Conservation (phyloP, 2,888 invertebrate species). For the Orthosia gracilis region DNA sequence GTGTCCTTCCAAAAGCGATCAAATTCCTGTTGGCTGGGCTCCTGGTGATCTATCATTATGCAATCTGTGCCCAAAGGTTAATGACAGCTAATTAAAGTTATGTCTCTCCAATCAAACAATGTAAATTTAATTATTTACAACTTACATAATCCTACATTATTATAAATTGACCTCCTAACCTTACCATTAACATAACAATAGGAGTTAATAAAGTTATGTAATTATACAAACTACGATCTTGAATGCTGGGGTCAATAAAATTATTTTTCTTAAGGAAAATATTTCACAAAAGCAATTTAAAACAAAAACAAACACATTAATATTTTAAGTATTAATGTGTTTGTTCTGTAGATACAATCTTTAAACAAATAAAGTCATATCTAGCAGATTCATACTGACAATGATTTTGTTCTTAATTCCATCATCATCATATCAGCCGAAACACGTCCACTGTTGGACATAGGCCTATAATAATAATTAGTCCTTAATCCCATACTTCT, state of each 20-base stretch:
- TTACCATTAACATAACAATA: conserved; percentile 19
- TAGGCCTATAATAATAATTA: no score
- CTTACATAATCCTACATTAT: conserved; percentile 22
- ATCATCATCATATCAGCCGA: no score
- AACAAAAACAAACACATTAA: background rate
- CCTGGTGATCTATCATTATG: background rate
- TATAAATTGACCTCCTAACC: conserved; percentile 1
- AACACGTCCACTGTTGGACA: no score
- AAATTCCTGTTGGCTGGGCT: no score
- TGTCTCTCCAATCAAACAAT: conserved; percentile 11
- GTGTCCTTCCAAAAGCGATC: no score
- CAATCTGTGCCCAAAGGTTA: background rate
- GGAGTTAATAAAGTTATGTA: background rate
- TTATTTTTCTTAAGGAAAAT: background rate
- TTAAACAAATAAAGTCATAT: background rate
- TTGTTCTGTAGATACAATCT: background rate
- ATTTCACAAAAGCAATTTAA: background rate
- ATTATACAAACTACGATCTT: background rate
- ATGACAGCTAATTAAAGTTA: conserved; percentile 17
- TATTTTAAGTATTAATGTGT: background rate
- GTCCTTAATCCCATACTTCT: no score
- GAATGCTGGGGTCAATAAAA: background rate
- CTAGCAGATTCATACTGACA: background rate
- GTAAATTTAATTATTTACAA: background rate
- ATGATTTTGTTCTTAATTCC: conserved; percentile 28